Evolutionary conservation across 2,797 vertebrate genomes (phyloP).

Genomic region (Pelochelys cantorii): DNA sequence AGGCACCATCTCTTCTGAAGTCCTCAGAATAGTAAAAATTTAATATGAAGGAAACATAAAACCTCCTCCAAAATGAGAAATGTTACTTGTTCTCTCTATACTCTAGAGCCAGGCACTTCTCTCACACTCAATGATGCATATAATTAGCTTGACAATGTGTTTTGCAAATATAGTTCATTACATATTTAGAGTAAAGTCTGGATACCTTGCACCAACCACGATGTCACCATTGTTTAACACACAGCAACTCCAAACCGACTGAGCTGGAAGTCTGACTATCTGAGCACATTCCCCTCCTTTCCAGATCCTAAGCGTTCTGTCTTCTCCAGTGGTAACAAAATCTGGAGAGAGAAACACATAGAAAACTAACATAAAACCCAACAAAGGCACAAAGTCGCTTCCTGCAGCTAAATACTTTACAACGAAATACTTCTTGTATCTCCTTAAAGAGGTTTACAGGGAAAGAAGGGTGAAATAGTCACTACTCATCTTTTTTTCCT

Average conservation of each 20-base stretch:
- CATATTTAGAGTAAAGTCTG: constrained; percentile 28
- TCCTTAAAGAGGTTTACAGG: not conserved
- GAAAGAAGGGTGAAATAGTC: not conserved
- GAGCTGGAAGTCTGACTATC: constrained; percentile 93
- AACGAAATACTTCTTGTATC: not conserved
- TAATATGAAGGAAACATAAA: not conserved
- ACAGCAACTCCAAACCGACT: constrained; percentile 98
- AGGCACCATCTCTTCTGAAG: not conserved
- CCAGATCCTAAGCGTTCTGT: constrained; percentile 95
- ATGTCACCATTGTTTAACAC: constrained; percentile 94
- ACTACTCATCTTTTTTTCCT: fast-evolving
- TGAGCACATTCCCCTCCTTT: constrained; percentile 91
- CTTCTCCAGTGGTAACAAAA: constrained; percentile 96
- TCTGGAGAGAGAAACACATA: constrained; percentile 79
- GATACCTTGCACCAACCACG: constrained; percentile 93
- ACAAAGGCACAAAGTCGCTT: not conserved
- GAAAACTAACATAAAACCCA: not conserved
- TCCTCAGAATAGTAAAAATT: not conserved
- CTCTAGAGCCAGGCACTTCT: not conserved
- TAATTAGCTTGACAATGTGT: not conserved
- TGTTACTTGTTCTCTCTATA: not conserved
- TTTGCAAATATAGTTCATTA: not conserved
- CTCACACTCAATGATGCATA: not conserved
- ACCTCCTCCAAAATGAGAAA: not conserved
- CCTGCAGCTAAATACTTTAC: not conserved